Evolutionary conservation across 2,888 invertebrate genomes (phyloP), one percentile per base, ranked within the genome.

Genomic region (Patella depressa): DNA sequence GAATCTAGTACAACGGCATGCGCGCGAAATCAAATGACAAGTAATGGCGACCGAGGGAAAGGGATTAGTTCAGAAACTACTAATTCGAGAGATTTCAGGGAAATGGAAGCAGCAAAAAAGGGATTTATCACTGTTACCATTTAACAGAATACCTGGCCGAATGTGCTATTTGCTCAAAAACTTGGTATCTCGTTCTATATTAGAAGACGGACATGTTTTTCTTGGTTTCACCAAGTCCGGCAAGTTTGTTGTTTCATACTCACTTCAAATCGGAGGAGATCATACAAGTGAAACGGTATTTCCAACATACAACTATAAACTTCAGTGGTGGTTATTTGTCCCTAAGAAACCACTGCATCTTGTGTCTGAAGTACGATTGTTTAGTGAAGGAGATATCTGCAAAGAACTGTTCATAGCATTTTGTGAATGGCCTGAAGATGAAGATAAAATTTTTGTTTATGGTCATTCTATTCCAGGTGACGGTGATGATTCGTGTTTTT

Each of bases 191-290:
- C 86, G 88, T 73, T 82, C 85, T 59, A 84, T 90, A 2, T 79
- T 91, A 12, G 89, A 90, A 77, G 90, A 90, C 85, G 91, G 97
- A 84, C 97, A 98, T 91, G 95, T 97, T 83, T 96, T 97, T 90
- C 96, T 98, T 95, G 98, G 98, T 11, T 95, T 98, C 89, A 96
- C 97, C n/a, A 95, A 96, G 86, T 97, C 97, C 91, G 97, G 98
- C 17, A 96, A 96, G 92, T 98, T 95, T 93, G 94, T 98, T 82
- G 93, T 98, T 85, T 97, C 97, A 82, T 98, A 97, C 92, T 96
- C 96, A 1, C 93, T 93, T 81, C 93, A 93, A 82, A 84, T 90
- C 76, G 88, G 89, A 24, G 90, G 90, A 84, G 90, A 91, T 71
- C 89, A 89, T 79, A 87, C 89, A 53, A 65, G 24, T 65, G 65